Evolutionary conservation across 2,797 vertebrate genomes (phyloP).

Genomic region (Peromyscus melanophrys): DNA sequence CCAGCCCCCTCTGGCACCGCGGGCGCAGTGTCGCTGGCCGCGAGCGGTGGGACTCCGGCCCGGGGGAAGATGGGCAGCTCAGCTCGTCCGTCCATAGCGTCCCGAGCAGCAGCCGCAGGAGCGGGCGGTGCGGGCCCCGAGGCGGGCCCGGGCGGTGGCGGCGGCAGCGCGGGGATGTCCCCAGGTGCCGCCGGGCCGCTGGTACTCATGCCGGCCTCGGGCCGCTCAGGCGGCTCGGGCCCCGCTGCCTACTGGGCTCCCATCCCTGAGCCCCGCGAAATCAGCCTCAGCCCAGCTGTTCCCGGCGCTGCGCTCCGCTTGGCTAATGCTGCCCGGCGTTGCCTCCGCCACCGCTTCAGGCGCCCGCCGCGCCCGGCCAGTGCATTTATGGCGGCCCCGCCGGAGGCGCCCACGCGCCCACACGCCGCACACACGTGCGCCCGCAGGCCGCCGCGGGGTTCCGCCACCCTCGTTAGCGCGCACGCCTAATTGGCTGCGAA

Average conservation of each 20-base stretch:
- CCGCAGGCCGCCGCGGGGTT: conserved; percentile 72
- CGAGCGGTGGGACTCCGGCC: conserved; percentile 72
- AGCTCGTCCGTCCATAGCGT: conserved; percentile 91
- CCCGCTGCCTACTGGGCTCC: conserved; percentile 70
- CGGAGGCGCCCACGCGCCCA: conserved; percentile 81
- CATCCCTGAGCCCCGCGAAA: conserved; percentile 60
- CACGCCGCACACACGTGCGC: conserved; percentile 83
- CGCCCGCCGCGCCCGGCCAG: conserved; percentile 78
- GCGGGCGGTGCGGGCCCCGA: conserved; percentile 87
- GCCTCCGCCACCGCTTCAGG: conserved; percentile 82
- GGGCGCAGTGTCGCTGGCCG: conserved; percentile 88
- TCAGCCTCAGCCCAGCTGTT: conserved; percentile 58
- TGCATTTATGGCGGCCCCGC: conserved; percentile 80
- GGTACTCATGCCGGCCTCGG: conserved; percentile 89
- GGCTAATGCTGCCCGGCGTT: conserved; percentile 75
- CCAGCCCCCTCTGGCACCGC: conserved; percentile 92
- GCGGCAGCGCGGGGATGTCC: conserved; percentile 90
- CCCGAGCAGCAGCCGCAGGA: conserved; percentile 83
- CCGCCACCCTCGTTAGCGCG: conserved; percentile 79
- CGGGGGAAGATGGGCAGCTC: conserved; percentile 89
- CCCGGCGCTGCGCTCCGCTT: conserved; percentile 71
- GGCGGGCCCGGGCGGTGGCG: conserved; percentile 77
- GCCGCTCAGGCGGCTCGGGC: conserved; percentile 63
- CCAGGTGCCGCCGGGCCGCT: conserved; percentile 91
- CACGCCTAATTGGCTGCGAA: conserved; percentile 89